Conservation (phyloP, 2,113 vertebrate genomes). For the Formicarius rufipectus region DNA sequence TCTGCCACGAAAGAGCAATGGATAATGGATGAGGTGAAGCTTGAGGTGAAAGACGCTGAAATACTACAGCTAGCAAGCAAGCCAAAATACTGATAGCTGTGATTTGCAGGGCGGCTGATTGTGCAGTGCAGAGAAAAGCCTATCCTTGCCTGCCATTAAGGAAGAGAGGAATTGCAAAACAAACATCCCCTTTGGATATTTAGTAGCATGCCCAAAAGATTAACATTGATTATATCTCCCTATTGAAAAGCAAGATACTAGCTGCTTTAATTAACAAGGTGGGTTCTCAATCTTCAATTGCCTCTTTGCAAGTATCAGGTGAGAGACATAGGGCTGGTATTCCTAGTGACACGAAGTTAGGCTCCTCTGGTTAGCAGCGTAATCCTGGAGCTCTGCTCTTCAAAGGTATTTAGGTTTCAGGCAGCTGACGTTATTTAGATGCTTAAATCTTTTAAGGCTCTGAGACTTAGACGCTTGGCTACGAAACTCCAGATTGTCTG, state of each 20-base stretch:
- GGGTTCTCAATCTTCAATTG: not conserved
- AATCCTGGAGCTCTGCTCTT: constrained; percentile 9
- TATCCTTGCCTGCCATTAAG: constrained; percentile 1
- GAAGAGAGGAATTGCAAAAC: constrained; percentile 46
- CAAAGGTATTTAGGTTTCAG: constrained; percentile 19
- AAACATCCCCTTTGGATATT: constrained; percentile 50
- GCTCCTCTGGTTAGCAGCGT: not conserved
- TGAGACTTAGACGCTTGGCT: not conserved
- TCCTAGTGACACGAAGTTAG: not conserved
- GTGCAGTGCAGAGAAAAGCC: not conserved
- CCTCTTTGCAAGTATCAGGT: constrained; percentile 1
- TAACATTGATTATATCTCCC: constrained; percentile 34
- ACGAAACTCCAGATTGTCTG: not conserved
- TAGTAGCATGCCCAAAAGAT: constrained; percentile 25
- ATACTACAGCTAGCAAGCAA: not conserved
- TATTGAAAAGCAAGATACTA: constrained; percentile 4
- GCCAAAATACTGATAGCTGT: constrained; percentile 25
- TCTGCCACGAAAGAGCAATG: not conserved
- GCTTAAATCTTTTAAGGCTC: not conserved
- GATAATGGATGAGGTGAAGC: not conserved
- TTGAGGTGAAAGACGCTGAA: not conserved
- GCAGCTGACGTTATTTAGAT: not conserved
- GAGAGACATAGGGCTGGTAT: constrained; percentile 30
- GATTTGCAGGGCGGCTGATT: constrained; percentile 1
- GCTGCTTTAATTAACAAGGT: constrained; percentile 15